phyloP scores from a whole-genome alignment of 2,797 vertebrate species.

The Cossypha dichroa region DNA sequence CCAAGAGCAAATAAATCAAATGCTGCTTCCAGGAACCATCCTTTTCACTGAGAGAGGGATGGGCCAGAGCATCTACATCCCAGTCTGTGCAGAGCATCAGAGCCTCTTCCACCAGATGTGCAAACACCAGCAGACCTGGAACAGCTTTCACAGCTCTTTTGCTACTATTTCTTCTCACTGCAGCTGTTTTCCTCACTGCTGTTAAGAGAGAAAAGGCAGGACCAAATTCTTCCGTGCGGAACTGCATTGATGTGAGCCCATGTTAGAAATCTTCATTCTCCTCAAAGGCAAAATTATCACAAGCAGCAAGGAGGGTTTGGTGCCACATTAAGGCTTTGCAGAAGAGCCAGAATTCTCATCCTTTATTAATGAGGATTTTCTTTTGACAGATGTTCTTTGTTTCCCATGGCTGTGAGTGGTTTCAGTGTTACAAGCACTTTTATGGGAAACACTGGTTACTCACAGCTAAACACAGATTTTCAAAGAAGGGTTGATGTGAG shows the following conservation, averaged over 20 bases:
- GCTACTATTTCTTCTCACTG: not conserved
- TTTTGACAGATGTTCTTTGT: not conserved
- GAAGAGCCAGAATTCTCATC: not conserved
- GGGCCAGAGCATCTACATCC: not conserved
- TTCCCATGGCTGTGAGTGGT: not conserved
- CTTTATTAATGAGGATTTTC: conserved; percentile 33
- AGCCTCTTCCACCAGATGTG: not conserved
- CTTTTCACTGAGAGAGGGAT: not conserved
- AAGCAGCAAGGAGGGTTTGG: not conserved
- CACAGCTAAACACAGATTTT: not conserved
- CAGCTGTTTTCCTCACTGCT: not conserved
- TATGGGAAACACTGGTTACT: not conserved
- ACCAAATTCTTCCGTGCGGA: not conserved
- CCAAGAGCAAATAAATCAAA: not conserved
- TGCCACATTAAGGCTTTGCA: not conserved
- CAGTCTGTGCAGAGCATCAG: not conserved
- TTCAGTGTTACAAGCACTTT: not conserved
- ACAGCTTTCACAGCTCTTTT: fast-evolving
- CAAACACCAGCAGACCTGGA: not conserved
- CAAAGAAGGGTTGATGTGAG: not conserved
- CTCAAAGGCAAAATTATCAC: not conserved
- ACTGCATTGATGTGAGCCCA: not conserved
- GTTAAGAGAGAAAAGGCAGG: not conserved
- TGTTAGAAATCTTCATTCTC: not conserved
- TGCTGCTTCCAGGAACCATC: not conserved